A percentile compares a stretch with the other conserved stretches of the same genome.
Evolutionary conservation across 1,140 invertebrate genomes (phyloP).

Genomic region (Drosophila grimshawi): DNA sequence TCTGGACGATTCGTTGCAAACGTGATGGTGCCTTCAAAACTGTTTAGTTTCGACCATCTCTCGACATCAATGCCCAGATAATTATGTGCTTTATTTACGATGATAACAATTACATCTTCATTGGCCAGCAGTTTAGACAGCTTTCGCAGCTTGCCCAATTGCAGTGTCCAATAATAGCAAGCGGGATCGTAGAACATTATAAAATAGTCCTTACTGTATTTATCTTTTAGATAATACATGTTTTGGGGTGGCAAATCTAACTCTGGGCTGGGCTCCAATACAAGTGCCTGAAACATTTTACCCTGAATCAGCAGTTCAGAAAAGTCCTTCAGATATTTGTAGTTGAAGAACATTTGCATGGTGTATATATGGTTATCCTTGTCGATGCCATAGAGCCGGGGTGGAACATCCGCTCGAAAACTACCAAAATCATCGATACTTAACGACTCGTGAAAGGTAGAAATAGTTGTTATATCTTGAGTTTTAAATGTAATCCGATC

Average conservation of each 20-base stretch:
- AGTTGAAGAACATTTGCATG: conserved; percentile 55
- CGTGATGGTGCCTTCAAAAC: conserved; percentile 31
- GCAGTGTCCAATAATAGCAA: conserved; percentile 45
- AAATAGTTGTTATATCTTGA: conserved; percentile 36
- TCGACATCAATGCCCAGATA: conserved; percentile 47
- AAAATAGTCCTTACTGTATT: conserved; percentile 30
- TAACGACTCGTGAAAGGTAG: conserved; percentile 14
- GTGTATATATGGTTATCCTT: conserved; percentile 21
- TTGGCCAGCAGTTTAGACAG: conserved; percentile 26
- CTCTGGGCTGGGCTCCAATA: conserved; percentile 10
- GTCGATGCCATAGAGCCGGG: conserved; percentile 45
- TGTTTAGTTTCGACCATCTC: conserved; percentile 1
- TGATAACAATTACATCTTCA: conserved; percentile 33
- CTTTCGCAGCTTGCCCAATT: conserved; percentile 44
- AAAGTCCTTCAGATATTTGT: conserved; percentile 53
- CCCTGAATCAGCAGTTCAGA: conserved; percentile 40
- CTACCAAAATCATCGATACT: conserved; percentile 31
- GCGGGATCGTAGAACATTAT: conserved; percentile 53
- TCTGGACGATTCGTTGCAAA: background rate
- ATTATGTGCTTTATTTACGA: conserved; percentile 49
- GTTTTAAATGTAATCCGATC: conserved; percentile 32
- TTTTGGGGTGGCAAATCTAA: conserved; percentile 35
- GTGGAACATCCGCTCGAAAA: conserved; percentile 38
- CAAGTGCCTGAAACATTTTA: conserved; percentile 43
- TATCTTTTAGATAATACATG: conserved; percentile 26